Conservation (phyloP, 2,888 invertebrate species). For the Amphipoea lucens region DNA sequence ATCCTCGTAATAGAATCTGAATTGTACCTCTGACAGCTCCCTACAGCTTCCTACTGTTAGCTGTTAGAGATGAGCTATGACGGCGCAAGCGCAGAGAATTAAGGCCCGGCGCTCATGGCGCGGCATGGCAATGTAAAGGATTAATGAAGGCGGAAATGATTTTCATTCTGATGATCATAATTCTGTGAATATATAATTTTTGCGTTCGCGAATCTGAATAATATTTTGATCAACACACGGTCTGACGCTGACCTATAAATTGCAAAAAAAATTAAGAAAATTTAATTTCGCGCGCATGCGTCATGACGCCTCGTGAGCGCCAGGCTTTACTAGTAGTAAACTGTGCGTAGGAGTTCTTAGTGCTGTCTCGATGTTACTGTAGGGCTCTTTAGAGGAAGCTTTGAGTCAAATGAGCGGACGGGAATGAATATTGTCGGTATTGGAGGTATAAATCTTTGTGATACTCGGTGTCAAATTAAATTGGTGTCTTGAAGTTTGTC, state of each 20-base stretch:
- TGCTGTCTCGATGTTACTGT: conserved; percentile 49
- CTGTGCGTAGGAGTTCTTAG: conserved; percentile 54
- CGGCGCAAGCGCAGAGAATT: conserved; percentile 18
- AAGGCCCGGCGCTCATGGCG: not conserved
- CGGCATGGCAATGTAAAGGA: not conserved
- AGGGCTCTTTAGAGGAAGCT: conserved; percentile 40
- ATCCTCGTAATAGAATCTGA: conserved; percentile 50
- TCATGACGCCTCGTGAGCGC: not conserved
- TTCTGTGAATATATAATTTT: not conserved
- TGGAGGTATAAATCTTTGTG: conserved; percentile 28
- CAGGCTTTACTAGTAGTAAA: conserved; percentile 27
- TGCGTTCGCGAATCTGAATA: not conserved
- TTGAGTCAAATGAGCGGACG: conserved; percentile 32
- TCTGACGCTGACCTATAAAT: not conserved
- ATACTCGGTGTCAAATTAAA: conserved; percentile 3
- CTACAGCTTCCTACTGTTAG: conserved; percentile 54
- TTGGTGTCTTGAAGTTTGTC: conserved; percentile 1
- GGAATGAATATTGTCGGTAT: conserved; percentile 26
- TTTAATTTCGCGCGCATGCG: not conserved
- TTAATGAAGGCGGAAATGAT: not conserved
- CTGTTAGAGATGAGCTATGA: conserved; percentile 54
- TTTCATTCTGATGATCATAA: no score
- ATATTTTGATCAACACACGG: not conserved
- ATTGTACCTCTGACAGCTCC: conserved; percentile 52
- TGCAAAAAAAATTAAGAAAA: not conserved